These are phyloP conservation scores for Calidris pygmaea DNA, from an alignment of 2,113 vertebrate species.

Conservation along the genomic window DNA sequence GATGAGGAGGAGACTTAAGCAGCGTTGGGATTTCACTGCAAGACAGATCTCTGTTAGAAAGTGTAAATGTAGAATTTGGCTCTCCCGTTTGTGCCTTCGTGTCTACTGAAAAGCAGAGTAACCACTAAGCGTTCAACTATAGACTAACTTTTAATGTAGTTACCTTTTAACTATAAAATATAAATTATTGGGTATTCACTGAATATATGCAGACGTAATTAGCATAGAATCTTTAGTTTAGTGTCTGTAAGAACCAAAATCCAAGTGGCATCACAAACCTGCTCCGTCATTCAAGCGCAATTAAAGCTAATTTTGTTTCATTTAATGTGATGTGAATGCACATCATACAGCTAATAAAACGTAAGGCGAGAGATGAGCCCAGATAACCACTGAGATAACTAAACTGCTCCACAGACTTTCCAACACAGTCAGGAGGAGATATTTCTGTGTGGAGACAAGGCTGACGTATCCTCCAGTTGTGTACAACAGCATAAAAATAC, in stretches of 20 bases:
- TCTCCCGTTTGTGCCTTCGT: neutral
- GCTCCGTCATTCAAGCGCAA: neutral
- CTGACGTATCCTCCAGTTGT: neutral
- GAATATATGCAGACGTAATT: accelerated
- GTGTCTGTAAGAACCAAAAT: neutral
- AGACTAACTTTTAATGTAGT: accelerated
- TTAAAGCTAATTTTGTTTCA: neutral
- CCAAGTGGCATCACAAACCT: neutral
- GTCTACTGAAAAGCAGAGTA: accelerated
- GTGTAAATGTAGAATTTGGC: neutral
- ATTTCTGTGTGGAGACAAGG: neutral
- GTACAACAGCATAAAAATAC: neutral
- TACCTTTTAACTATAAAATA: neutral
- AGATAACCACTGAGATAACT: neutral
- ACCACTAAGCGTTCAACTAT: neutral
- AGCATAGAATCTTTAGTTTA: neutral
- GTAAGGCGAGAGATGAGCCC: neutral
- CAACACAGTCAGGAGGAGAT: neutral
- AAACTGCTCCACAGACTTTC: neutral
- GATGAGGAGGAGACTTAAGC: neutral
- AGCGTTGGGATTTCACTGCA: neutral
- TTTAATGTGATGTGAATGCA: neutral
- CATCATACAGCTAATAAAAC: neutral
- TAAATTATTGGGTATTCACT: neutral
- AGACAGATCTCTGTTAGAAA: neutral